Evolutionary conservation across 2,797 vertebrate species (phyloP).

Genomic region (Catostomus latipinnis): DNA sequence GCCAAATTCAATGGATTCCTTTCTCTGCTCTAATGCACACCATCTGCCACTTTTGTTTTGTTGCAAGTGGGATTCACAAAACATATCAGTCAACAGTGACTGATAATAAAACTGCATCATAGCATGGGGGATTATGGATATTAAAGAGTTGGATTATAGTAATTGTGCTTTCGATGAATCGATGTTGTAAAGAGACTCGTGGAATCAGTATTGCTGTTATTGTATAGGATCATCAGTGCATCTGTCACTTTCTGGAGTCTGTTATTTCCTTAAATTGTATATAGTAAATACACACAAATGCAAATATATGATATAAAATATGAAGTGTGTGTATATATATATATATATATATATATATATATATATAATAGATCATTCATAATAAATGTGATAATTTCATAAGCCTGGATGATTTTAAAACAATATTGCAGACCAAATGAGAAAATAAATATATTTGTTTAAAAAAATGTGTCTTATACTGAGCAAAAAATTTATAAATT

Average conservation of each 20-base stretch:
- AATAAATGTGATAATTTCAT: background rate
- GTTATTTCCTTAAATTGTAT: conserved; percentile 25
- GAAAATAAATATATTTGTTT: background rate
- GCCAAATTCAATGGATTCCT: conserved; percentile 19
- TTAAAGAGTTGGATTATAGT: conserved; percentile 20
- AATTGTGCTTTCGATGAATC: conserved; percentile 21
- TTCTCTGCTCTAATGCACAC: conserved; percentile 1
- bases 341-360: background rate
- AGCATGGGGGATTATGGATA: conserved; percentile 20
- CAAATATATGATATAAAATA: background rate
- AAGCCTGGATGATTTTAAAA: background rate
- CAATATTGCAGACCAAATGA: background rate
- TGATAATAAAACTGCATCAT: conserved; percentile 18
- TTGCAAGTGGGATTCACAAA: conserved; percentile 10
- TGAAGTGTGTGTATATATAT: background rate
- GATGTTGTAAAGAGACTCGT: conserved; percentile 24
- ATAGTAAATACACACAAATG: background rate
- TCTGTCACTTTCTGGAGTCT: conserved; percentile 13
- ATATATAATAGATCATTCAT: too few relatives aligned
- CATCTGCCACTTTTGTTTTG: conserved; percentile 10
- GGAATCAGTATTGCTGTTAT: conserved; percentile 31
- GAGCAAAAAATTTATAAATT: background rate
- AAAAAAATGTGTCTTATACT: background rate
- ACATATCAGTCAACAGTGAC: background rate
- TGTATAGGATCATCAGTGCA: conserved; percentile 36